A percentile compares a stretch with the other conserved stretches of the same genome.
Evolutionary conservation across 2,113 vertebrate species (phyloP).

Genomic region (Dendrocopos noguchii): DNA sequence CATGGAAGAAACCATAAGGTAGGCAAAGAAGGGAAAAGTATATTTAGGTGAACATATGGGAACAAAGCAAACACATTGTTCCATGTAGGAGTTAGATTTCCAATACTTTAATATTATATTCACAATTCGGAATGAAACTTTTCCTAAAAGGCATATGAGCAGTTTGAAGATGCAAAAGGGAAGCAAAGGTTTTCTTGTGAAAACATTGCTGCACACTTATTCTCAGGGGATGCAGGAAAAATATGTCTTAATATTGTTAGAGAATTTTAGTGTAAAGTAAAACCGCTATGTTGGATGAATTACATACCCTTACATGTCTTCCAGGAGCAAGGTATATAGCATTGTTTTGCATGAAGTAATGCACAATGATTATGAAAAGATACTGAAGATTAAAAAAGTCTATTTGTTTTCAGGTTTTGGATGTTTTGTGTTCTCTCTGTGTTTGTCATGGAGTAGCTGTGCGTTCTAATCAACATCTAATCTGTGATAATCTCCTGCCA

Average conservation of each 20-base stretch:
- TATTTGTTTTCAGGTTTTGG: constrained; percentile 82
- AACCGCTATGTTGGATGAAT: background rate
- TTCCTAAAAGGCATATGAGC: background rate
- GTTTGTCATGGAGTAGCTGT: constrained; percentile 96
- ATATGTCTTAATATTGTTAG: background rate
- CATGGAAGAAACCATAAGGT: constrained; percentile 98
- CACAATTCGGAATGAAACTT: background rate
- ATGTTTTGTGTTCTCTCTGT: constrained; percentile 94
- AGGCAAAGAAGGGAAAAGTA: background rate
- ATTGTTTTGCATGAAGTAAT: background rate
- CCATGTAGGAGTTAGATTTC: background rate
- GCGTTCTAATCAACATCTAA: constrained; percentile 94
- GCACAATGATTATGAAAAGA: background rate
- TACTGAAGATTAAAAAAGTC: background rate
- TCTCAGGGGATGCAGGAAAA: background rate
- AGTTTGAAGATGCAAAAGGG: background rate
- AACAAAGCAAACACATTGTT: background rate
- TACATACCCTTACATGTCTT: background rate
- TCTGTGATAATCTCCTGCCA: constrained; percentile 95
- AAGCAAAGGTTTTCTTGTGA: background rate
- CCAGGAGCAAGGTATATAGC: background rate
- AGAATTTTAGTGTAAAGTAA: background rate
- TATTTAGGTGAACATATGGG: background rate
- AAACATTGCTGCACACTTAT: background rate
- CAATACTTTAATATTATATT: background rate